A percentile compares a stretch with the other conserved stretches of the same genome.
Conservation (phyloP, 2,113 vertebrate genomes). For the Pygoscelis antarcticus region DNA sequence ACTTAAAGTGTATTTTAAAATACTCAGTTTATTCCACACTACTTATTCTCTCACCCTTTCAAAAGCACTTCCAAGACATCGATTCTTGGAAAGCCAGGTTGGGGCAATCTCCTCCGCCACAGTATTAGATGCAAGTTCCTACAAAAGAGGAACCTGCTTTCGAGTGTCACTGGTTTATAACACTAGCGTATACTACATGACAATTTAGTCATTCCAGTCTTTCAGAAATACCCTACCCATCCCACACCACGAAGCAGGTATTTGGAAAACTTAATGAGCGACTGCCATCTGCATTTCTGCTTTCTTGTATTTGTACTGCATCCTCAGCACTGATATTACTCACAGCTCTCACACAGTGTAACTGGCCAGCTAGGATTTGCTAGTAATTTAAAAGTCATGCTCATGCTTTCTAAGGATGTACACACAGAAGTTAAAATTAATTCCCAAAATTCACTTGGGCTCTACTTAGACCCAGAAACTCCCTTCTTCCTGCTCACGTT, state of each 20-base stretch:
- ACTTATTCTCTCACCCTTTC: background rate
- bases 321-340: rapidly evolving
- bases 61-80: background rate
- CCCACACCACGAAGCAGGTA: background rate
- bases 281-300: background rate
- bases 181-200: rapidly evolving
- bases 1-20: rapidly evolving
- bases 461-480: background rate
- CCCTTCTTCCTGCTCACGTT: background rate
- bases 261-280: rapidly evolving
- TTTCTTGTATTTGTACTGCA: rapidly evolving
- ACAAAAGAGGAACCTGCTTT: background rate
- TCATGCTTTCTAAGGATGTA: background rate
- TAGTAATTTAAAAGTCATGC: rapidly evolving
- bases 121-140: background rate
- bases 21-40: rapidly evolving
- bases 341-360: rapidly evolving
- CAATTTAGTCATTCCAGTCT: rapidly evolving
- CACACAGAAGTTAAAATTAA: background rate
- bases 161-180: background rate
- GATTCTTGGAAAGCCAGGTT: background rate
- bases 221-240: background rate
- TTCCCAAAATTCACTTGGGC: background rate
- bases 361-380: too few species aligned
- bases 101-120: rapidly evolving